These are phyloP conservation scores for Redunca redunca DNA, from an alignment of 2,113 vertebrate genomes.

Conservation along the genomic window DNA sequence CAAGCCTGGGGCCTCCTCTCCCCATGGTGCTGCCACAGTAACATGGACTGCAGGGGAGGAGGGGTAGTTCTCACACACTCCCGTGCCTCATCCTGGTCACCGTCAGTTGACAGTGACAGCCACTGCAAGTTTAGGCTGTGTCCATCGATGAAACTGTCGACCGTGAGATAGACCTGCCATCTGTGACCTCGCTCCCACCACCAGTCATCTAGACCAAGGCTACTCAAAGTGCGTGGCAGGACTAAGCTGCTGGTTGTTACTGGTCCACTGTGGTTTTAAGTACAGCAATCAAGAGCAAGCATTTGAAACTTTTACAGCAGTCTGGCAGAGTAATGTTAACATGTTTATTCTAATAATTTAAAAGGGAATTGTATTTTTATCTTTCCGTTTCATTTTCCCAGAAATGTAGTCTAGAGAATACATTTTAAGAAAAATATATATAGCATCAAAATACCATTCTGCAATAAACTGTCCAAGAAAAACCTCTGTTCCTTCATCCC, in stretches of 20 bases:
- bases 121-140: not conserved
- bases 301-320: not conserved
- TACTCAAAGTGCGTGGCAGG: accelerated
- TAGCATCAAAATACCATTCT: not conserved
- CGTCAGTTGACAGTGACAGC: too few species aligned
- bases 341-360: not conserved
- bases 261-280: not conserved
- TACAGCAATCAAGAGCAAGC: not conserved
- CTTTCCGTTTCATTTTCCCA: not conserved
- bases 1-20: not conserved
- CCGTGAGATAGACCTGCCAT: not conserved
- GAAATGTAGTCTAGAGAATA: not conserved
- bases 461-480: not conserved
- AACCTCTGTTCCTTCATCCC: not conserved
- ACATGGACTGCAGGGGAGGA: accelerated
- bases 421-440: not conserved
- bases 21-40: not conserved
- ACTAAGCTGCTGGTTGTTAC: not conserved
- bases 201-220: too few species aligned
- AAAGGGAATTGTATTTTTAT: not conserved
- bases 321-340: not conserved
- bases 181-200: accelerated
- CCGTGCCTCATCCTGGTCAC: accelerated
- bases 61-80: not conserved
- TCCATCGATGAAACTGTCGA: not conserved